Evolutionary conservation across 2,888 invertebrate genomes (phyloP).

Genomic region (Liopterus haemorrhoidalis): DNA sequence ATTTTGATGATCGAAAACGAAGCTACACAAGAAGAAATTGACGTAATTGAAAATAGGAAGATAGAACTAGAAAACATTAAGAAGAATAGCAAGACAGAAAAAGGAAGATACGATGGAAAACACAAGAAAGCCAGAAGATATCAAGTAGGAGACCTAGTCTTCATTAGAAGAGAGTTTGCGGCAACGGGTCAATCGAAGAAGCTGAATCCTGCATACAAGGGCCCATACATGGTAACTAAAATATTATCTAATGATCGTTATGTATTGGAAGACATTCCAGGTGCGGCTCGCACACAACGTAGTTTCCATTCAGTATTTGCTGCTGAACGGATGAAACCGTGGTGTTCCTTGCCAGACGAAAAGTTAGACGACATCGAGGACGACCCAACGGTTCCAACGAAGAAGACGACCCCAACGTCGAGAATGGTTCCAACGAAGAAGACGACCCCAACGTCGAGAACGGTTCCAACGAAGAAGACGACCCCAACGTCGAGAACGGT

Average conservation of each 20-base stretch:
- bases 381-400: no score
- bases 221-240: slow-evolving; percentile 26
- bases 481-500: no score
- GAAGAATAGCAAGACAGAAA: not conserved
- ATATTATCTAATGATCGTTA: slow-evolving; percentile 27
- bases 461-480: no score
- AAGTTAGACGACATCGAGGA: no score
- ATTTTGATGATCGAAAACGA: no score
- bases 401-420: no score
- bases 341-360: slow-evolving; percentile 21
- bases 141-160: slow-evolving; percentile 18
- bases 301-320: slow-evolving; percentile 27
- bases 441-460: no score
- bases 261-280: slow-evolving; percentile 28
- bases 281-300: slow-evolving; percentile 20
- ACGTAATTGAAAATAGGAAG: no score
- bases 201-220: slow-evolving; percentile 27
- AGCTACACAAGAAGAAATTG: no score
- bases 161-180: slow-evolving; percentile 11
- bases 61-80: no score
- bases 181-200: slow-evolving; percentile 27
- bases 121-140: no score
- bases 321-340: slow-evolving; percentile 26
- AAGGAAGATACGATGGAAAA: slow-evolving; percentile 1
- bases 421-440: no score